Conservation (phyloP, 2,113 vertebrate species). For the Nyctereutes procyonoides region DNA sequence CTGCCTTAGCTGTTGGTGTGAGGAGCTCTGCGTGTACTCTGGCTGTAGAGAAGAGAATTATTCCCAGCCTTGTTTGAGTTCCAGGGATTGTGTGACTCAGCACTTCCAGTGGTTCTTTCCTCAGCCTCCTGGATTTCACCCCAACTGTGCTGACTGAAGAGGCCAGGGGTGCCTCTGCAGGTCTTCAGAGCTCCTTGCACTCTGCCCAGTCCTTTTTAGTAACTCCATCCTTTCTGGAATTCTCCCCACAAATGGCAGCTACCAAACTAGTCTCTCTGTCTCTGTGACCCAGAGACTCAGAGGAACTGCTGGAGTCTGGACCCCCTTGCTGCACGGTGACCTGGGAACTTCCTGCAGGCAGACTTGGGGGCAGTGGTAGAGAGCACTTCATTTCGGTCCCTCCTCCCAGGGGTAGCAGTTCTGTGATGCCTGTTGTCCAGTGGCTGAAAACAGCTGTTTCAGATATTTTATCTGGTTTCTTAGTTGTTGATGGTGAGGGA, state of each 20-base stretch:
- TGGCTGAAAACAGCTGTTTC: neutral
- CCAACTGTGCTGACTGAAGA: neutral
- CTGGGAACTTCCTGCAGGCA: too few species aligned
- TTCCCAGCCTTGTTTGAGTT: too few species aligned
- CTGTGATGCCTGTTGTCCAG: neutral
- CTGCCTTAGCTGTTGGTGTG: neutral
- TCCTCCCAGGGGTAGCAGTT: neutral
- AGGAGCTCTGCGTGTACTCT: neutral
- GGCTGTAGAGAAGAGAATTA: neutral
- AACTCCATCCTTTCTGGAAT: neutral
- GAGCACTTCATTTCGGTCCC: neutral
- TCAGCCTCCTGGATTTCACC: neutral
- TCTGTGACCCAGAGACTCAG: neutral
- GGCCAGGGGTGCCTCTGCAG: neutral
- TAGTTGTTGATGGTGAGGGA: neutral
- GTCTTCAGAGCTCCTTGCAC: neutral
- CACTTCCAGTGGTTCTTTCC: neutral
- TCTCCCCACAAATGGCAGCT: neutral
- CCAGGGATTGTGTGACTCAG: too few species aligned
- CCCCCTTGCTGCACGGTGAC: neutral
- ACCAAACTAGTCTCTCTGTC: neutral
- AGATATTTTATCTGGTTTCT: neutral
- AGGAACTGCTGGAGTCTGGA: neutral
- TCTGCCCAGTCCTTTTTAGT: neutral
- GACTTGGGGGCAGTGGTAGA: accelerated